phyloP scores from a whole-genome alignment of 53 echinoderm and acorn worm genomes.

The Holothuria scabra region DNA sequence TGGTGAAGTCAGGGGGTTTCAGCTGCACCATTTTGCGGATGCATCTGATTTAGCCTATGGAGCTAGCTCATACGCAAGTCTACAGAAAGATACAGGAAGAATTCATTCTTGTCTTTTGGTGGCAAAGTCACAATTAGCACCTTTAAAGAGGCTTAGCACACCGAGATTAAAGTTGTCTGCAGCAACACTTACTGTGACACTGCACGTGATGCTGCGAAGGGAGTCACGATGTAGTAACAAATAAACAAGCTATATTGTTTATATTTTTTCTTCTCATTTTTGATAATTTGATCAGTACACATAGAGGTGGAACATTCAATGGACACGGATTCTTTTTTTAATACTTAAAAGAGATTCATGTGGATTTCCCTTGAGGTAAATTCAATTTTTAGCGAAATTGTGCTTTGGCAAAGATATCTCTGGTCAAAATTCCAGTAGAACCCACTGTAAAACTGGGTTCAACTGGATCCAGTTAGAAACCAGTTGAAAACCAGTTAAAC shows the following conservation, averaged over 20 bases:
- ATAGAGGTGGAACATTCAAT: slow-evolving; percentile 56
- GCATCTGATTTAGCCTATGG: slow-evolving; percentile 66
- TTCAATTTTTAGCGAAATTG: slow-evolving; percentile 68
- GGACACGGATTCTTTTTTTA: slow-evolving; percentile 63
- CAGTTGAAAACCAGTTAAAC: too few species aligned
- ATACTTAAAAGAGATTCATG: slow-evolving; percentile 59
- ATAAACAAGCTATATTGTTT: slow-evolving; percentile 51
- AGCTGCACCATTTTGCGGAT: slow-evolving; percentile 72
- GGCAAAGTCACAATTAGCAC: slow-evolving; percentile 57
- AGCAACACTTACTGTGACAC: slow-evolving; percentile 39
- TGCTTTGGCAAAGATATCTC: slow-evolving; percentile 65
- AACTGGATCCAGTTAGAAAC: too few species aligned
- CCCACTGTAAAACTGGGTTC: too few species aligned
- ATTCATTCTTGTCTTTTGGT: slow-evolving; percentile 35
- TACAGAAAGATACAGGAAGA: slow-evolving; percentile 35
- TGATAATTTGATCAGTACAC: slow-evolving; percentile 58
- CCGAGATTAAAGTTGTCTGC: slow-evolving; percentile 40
- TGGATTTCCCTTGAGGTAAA: slow-evolving; percentile 54
- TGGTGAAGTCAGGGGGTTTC: slow-evolving; percentile 40
- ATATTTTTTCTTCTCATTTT: slow-evolving; percentile 67
- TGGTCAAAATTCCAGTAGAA: too few species aligned
- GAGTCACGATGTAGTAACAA: slow-evolving; percentile 44
- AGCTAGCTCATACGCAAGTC: slow-evolving; percentile 38
- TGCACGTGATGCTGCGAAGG: neutral
- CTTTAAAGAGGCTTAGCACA: slow-evolving; percentile 56